Evolutionary conservation across 2,888 invertebrate genomes (phyloP).

Genomic region (Diaprepes abbreviatus): DNA sequence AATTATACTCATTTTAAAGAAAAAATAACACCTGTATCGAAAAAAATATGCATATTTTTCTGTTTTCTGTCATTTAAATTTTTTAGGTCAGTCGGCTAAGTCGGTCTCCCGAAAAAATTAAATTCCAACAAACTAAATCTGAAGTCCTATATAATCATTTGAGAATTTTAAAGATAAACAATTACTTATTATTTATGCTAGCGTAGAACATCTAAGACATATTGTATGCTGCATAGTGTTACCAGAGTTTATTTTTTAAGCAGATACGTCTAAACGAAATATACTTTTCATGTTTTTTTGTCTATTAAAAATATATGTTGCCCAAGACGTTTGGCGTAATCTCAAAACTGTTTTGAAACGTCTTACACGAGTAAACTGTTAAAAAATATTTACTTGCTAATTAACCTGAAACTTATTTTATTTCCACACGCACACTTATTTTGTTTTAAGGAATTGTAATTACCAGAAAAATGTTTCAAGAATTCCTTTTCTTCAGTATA

Average conservation of each 20-base stretch:
- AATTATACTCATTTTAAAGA: too few relatives aligned
- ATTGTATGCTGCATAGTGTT: slow-evolving; percentile 7
- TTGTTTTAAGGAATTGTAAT: not conserved
- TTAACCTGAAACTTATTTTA: slow-evolving; percentile 7
- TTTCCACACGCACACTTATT: slow-evolving; percentile 4
- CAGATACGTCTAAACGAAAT: slow-evolving; percentile 1
- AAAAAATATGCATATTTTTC: too few relatives aligned
- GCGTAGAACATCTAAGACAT: not conserved
- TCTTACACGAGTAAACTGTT: slow-evolving; percentile 9
- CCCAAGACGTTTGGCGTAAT: slow-evolving; percentile 2
- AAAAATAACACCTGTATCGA: too few relatives aligned
- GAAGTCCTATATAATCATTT: too few relatives aligned
- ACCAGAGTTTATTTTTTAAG: slow-evolving; percentile 5
- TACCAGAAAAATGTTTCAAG: too few relatives aligned
- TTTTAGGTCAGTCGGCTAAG: too few relatives aligned
- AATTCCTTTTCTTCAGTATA: too few relatives aligned
- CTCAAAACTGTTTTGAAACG: slow-evolving; percentile 10
- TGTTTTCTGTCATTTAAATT: too few relatives aligned
- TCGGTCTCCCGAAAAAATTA: too few relatives aligned
- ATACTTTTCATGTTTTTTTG: slow-evolving; percentile 8
- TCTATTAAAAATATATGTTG: slow-evolving; percentile 10
- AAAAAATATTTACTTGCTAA: slow-evolving; percentile 8
- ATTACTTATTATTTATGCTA: slow-evolving; percentile 2
- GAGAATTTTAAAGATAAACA: not conserved
- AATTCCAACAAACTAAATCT: too few relatives aligned